These are phyloP conservation scores for Tapirus indicus DNA, from an alignment of 2,797 vertebrate genomes.

Conservation along the genomic window DNA sequence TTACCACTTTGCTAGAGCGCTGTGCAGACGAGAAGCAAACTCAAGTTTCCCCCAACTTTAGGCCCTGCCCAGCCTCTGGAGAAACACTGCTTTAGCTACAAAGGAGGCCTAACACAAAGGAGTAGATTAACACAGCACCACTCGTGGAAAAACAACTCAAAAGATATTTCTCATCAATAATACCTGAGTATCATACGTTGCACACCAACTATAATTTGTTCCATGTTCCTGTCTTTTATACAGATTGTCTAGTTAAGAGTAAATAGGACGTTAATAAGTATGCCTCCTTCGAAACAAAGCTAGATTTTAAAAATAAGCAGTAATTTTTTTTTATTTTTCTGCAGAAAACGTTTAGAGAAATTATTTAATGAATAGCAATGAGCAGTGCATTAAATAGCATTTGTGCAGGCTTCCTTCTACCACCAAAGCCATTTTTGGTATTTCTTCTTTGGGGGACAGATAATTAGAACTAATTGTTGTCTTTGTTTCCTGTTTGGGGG, in stretches of 20 bases:
- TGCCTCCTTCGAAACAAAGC: neutral
- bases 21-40: neutral
- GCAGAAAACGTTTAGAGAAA: neutral
- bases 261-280: neutral
- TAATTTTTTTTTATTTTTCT: constrained; percentile 1
- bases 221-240: neutral
- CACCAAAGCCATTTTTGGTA: neutral
- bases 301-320: neutral
- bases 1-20: neutral
- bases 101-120: neutral
- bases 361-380: neutral
- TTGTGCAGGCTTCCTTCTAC: neutral
- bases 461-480: constrained; percentile 56
- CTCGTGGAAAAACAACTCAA: neutral
- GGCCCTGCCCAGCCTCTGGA: neutral
- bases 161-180: neutral
- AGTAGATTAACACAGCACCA: neutral
- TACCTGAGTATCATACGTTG: neutral
- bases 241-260: neutral
- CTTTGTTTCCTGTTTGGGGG: constrained; percentile 28
- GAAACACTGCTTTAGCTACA: neutral
- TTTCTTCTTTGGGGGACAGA: constrained; percentile 19
- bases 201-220: neutral
- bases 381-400: neutral
- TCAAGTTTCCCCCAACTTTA: neutral